Base-by-base conservation (phyloP, 2,113 vertebrate species). In the Cephalopterus ornatus region DNA sequence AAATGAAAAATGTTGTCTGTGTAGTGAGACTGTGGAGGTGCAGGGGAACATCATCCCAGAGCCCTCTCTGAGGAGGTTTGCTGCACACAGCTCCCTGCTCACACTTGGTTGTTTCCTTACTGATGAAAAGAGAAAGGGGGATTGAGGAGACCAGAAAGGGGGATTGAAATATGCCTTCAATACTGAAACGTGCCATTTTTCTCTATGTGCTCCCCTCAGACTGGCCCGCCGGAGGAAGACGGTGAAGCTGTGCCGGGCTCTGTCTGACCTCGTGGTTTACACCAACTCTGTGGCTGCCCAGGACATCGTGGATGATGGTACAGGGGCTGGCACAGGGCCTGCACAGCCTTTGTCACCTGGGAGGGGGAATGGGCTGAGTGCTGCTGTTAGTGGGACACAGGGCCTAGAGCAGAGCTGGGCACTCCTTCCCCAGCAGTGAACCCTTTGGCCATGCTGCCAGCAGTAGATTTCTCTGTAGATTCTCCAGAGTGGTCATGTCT, bases 261-360 rank as follows among this genome's bases (percentile, higher is more conserved):
- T 99, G 37, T 99, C 99, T 6, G 99, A 99, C 91, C 97, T 99
- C 50, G 99, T 99, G 89, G 98, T 99, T 41, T 99, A 99, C 96
- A 99, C 99, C 6, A 99, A 99, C 95, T 99, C 99, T 0, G 98
- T 99, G 89, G 98, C 98, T 23, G 99, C 99, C 18, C 99, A 99
- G 94, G 99, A 99, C 78, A 98, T 99, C 70, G 96, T 99, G 73
- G 99, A 99, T 86, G 99, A 99, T n/a, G 99, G 99, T 99, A 97
- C 91, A 97, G 39, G 58, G 70, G 59, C 62, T 47, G 35, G 14
- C 27, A 21, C 10, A 1, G 39, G 27, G 9, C n/a, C 50, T 65
- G 18, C 13, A 12, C 0, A 0, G 30, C 33, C 30, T 46, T 28
- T 46, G 49, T 30, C 41, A 5, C 62, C 39, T 2, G 20, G 19